phyloP scores from a whole-genome alignment of 2,888 invertebrate species.

The Dasypolia templi region DNA sequence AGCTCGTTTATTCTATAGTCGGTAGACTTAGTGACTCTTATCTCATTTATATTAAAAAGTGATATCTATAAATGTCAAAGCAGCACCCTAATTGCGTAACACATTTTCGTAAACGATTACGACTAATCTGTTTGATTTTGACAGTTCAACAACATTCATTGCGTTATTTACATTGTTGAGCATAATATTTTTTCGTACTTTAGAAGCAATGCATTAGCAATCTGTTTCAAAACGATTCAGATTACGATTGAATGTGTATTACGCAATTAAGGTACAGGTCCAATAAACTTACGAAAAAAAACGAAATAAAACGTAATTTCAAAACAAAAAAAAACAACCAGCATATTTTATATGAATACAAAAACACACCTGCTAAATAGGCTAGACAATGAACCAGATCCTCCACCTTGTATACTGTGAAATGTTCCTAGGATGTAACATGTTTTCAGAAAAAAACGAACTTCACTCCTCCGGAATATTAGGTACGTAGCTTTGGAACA shows the following conservation, averaged over 20 bases:
- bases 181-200: too few relatives aligned
- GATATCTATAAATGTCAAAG: neutral
- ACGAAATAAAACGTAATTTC: slow-evolving; percentile 12
- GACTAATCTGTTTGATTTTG: too few relatives aligned
- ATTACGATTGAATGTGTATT: too few relatives aligned
- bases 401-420: slow-evolving; percentile 15
- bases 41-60: neutral
- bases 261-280: too few relatives aligned
- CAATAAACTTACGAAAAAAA: neutral
- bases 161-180: too few relatives aligned
- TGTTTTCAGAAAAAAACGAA: slow-evolving; percentile 25
- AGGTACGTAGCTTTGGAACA: slow-evolving; percentile 31
- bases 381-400: slow-evolving; percentile 5
- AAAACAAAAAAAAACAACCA: slow-evolving; percentile 25
- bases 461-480: slow-evolving; percentile 21
- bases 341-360: slow-evolving; percentile 14
- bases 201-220: too few relatives aligned
- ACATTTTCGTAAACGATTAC: too few relatives aligned
- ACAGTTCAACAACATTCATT: too few relatives aligned
- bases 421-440: slow-evolving; percentile 22
- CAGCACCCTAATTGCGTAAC: too few relatives aligned
- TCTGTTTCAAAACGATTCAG: too few relatives aligned
- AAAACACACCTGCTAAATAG: slow-evolving; percentile 22
- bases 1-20: neutral
- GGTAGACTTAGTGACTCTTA: neutral